A percentile compares a stretch with the other conserved stretches of the same genome.
Evolutionary conservation across 2,113 vertebrate species (phyloP).

Genomic region (Prinia subflava): DNA sequence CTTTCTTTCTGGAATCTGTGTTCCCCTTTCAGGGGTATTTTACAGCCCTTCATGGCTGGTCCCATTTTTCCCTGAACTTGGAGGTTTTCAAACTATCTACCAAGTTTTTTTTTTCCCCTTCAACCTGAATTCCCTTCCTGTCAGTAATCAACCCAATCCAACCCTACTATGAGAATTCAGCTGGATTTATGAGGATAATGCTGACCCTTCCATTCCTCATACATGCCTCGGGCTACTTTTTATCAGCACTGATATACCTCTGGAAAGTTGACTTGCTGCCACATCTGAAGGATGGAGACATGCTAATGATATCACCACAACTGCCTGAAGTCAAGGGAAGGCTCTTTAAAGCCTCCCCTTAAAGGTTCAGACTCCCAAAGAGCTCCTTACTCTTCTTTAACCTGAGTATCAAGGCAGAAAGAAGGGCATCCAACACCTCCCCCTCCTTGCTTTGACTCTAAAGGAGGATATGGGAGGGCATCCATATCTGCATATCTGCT

Average conservation of each 20-base stretch:
- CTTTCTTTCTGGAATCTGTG: not conserved
- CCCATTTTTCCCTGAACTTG: fast-evolving
- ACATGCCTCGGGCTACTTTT: not conserved
- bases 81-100: not conserved
- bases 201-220: not conserved
- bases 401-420: not conserved
- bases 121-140: not conserved
- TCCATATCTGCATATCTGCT: not conserved
- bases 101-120: not conserved
- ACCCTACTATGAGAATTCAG: not conserved
- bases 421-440: not conserved
- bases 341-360: not conserved
- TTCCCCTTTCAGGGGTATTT: not conserved
- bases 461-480: not conserved
- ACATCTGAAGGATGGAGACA: not conserved
- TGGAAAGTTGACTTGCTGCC: not conserved
- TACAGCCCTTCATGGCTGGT: not conserved
- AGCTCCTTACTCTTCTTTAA: not conserved
- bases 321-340: not conserved
- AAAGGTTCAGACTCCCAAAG: not conserved
- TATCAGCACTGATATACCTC: not conserved
- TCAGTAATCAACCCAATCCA: not conserved
- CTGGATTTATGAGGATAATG: not conserved
- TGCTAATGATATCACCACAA: not conserved
- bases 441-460: not conserved